Evolutionary conservation across 2,113 vertebrate species (phyloP).

Genomic region (Festucalex cinctus): DNA sequence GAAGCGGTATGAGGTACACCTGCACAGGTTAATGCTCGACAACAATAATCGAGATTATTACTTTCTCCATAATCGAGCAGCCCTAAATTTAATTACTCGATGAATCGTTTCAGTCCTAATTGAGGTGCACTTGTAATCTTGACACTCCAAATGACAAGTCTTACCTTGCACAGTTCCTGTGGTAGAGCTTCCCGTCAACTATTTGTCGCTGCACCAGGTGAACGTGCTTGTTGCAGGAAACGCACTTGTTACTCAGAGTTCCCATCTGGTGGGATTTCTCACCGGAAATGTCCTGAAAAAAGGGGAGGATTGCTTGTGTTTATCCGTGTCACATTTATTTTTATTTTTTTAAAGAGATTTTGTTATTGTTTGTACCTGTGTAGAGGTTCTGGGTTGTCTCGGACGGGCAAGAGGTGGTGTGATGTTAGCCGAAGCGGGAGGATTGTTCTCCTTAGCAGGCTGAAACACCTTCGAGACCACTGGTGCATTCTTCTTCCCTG

Average conservation of each 20-base stretch:
- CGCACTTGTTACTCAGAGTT: constrained; percentile 78
- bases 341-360: background rate
- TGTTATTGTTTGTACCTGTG: constrained; percentile 24
- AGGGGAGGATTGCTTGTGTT: background rate
- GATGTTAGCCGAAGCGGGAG: constrained; percentile 34
- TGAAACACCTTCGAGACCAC: constrained; percentile 52
- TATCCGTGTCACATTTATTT: background rate
- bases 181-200: constrained; percentile 88
- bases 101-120: no score
- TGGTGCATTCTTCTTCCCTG: constrained; percentile 78
- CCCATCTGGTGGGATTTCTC: constrained; percentile 48
- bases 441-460: constrained; percentile 54
- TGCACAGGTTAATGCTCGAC: background rate
- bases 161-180: constrained; percentile 93
- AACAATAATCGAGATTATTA: no score
- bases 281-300: constrained; percentile 34
- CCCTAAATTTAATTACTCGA: no score
- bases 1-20: background rate
- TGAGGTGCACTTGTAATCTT: no score
- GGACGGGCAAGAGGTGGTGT: constrained; percentile 29
- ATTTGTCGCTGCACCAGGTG: constrained; percentile 92
- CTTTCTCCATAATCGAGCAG: no score
- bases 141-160: background rate
- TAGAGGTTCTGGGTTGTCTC: constrained; percentile 20
- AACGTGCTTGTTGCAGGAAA: constrained; percentile 80